phyloP scores from a whole-genome alignment of 2,797 vertebrate species.

The Crypturellus tataupa region DNA sequence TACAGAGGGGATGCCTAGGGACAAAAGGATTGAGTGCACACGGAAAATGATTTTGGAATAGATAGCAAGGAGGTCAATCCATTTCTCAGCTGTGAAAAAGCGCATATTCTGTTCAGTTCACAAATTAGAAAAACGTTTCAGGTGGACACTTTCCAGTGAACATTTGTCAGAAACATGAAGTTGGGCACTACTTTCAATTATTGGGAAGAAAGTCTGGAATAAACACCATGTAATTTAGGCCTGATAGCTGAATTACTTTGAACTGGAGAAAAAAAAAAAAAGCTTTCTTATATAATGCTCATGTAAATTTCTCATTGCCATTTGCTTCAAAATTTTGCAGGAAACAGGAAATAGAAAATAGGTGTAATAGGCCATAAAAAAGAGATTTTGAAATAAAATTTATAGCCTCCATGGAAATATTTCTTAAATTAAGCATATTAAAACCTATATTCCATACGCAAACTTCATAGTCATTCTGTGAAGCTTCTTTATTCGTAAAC shows the following conservation, averaged over 20 bases:
- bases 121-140: constrained; percentile 20
- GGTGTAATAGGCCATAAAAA: not conserved
- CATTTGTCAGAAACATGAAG: not conserved
- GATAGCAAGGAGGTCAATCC: not conserved
- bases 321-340: not conserved
- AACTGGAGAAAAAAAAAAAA: not conserved
- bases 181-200: not conserved
- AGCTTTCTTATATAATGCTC: not conserved
- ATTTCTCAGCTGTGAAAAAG: not conserved
- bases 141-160: not conserved
- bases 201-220: not conserved
- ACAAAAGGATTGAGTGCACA: not conserved
- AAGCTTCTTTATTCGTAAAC: not conserved
- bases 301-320: not conserved
- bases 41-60: not conserved
- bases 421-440: not conserved
- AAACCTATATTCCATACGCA: not conserved
- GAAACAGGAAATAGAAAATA: not conserved
- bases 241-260: not conserved
- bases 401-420: not conserved
- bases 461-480: not conserved
- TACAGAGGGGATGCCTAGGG: not conserved
- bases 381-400: not conserved
- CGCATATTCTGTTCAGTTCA: not conserved
- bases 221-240: not conserved